phyloP scores from a whole-genome alignment of 2,888 invertebrate species.

The Pseudococcus viburni region DNA sequence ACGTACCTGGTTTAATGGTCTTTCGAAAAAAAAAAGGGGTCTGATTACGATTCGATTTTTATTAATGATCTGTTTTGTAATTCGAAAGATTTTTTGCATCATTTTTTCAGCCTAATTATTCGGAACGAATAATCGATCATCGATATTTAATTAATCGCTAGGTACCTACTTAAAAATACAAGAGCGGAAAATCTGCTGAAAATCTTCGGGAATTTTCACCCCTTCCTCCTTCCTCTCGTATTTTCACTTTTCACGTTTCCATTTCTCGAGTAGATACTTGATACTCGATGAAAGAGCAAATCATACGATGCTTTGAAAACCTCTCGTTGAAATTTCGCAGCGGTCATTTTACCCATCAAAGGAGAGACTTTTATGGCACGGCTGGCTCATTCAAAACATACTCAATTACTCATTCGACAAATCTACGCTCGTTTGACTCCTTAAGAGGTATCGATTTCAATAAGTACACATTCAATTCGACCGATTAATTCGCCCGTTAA shows the following conservation, averaged over 20 bases:
- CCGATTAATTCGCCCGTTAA: constrained; percentile 9
- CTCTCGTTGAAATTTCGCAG: neutral
- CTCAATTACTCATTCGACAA: constrained; percentile 2
- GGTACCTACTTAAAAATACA: neutral
- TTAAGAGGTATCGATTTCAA: neutral
- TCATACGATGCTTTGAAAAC: too few relatives aligned
- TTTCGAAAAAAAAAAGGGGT: neutral
- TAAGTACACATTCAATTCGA: neutral
- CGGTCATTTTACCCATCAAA: neutral
- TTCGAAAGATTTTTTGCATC: neutral
- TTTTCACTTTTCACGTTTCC: neutral
- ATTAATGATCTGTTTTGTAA: neutral
- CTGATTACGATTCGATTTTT: neutral
- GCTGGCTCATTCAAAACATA: neutral
- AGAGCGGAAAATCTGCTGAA: neutral
- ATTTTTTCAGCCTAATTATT: neutral
- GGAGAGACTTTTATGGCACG: neutral
- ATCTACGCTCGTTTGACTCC: neutral
- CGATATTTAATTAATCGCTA: neutral
- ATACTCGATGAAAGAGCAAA: neutral
- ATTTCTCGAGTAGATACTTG: neutral
- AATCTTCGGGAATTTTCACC: neutral
- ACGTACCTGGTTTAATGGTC: neutral
- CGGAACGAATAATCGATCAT: neutral
- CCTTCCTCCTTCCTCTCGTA: too few relatives aligned